phyloP scores from a whole-genome alignment of 2,797 vertebrate genomes.

The Picus viridis region DNA sequence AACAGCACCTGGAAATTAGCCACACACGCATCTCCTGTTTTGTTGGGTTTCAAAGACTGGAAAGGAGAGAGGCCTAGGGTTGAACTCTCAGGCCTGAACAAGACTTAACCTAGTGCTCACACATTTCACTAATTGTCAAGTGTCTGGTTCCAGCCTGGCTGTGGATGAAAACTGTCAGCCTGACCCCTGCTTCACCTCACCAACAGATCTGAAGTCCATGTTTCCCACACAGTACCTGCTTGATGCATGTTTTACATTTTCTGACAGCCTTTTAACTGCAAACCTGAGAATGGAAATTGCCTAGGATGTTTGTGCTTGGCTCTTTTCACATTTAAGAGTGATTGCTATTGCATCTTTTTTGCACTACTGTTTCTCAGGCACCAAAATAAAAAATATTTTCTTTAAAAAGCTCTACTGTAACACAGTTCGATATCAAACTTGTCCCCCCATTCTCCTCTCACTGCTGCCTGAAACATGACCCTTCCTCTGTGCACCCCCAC shows the following conservation, averaged over 20 bases:
- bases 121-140: background rate
- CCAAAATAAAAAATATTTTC: background rate
- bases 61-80: background rate
- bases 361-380: background rate
- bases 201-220: background rate
- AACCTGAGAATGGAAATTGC: background rate
- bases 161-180: background rate
- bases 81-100: slow-evolving; percentile 4
- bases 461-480: background rate
- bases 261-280: background rate
- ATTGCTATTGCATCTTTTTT: background rate
- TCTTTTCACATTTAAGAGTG: background rate
- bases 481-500: background rate
- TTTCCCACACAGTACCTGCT: background rate
- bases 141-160: background rate
- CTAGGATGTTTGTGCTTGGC: background rate
- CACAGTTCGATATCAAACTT: background rate
- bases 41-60: background rate
- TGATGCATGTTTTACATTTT: background rate
- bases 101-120: background rate
- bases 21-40: background rate
- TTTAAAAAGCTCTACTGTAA: background rate
- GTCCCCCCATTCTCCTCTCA: background rate
- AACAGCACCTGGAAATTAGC: background rate
- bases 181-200: background rate